Evolutionary conservation across 2,888 invertebrate genomes (phyloP), one percentile per base, ranked within the genome.

Genomic region (Nomada flava): DNA sequence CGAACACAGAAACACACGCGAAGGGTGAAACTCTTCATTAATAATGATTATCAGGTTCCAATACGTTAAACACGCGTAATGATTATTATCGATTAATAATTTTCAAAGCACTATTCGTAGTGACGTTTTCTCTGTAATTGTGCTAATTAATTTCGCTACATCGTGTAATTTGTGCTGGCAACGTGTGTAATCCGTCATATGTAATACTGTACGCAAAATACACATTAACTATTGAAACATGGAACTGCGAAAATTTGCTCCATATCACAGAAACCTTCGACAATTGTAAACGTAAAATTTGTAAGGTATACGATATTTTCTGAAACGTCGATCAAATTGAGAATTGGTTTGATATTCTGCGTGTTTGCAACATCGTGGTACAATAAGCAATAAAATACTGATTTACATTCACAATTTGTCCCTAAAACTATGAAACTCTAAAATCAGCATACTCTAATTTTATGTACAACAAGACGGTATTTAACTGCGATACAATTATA

Each of bases 11-110:
- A 36, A 55, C 11, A 26, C 23, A 52, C 44, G n/a, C 10, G 2
- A 47, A 50, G 50, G 5, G 52, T 36, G 7, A 36, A 36, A 36
- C 36, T 36, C 36, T 36, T 36, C 44, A 68, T 69, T 75, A 78
- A 78, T 78, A 78, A 75, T 78, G 75, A 78, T 78, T 75, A 75
- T 75, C 62, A 76, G 52, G 50, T n/a, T 55, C 50, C 63, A 68
- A 62, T 55, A 62, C 44, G 15, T 73, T 65, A 57, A 44, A 73
- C 65, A 50, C 23, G 13, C n/a, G 15, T 10, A 20, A 52, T 18
- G 29, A 53, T 68, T 10, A 55, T 53, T 36, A 47, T 15, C 26
- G 75, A 75, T 75, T 75, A 60, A 77, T 74, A 65, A 74, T 77
- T 74, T 74, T 62, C 74, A 36, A 53, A 55, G 42, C 52, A 75